A percentile compares a stretch with the other conserved stretches of the same genome.
Evolutionary conservation across 2,797 vertebrate genomes (phyloP).

Genomic region (Urocyon cinereoargenteus): DNA sequence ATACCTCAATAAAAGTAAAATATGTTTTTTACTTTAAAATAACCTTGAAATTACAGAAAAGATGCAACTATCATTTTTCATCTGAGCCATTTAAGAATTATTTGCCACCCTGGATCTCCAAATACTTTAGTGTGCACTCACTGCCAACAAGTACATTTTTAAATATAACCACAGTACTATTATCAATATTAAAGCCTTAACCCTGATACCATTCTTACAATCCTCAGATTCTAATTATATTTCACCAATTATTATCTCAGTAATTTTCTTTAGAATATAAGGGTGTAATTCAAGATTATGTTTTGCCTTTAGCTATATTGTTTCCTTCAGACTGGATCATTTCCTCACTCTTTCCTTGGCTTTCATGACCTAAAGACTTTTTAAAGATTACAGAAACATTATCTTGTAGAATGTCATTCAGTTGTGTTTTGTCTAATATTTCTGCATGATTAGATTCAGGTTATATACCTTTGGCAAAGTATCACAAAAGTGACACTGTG

Average conservation of each 20-base stretch:
- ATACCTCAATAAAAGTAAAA: background rate
- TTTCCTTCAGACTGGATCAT: background rate
- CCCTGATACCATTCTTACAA: background rate
- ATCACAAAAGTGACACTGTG: background rate
- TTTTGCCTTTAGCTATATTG: background rate
- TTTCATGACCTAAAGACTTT: slow-evolving; percentile 26
- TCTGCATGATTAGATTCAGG: background rate
- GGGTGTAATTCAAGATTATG: background rate
- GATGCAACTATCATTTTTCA: background rate
- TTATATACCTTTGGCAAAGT: background rate
- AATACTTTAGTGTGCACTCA: background rate
- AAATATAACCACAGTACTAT: background rate
- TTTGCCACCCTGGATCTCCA: background rate
- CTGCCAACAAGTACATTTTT: background rate
- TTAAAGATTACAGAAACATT: background rate
- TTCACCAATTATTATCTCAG: background rate
- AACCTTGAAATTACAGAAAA: background rate
- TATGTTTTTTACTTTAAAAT: background rate
- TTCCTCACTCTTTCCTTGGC: background rate
- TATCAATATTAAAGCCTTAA: background rate
- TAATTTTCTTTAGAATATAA: background rate
- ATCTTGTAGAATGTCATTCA: background rate
- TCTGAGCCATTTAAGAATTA: background rate
- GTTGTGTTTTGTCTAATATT: slow-evolving; percentile 33
- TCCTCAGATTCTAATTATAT: background rate